These are phyloP conservation scores for Ctena decussata DNA, from an alignment of 2,888 invertebrate species.

Conservation along the genomic window DNA sequence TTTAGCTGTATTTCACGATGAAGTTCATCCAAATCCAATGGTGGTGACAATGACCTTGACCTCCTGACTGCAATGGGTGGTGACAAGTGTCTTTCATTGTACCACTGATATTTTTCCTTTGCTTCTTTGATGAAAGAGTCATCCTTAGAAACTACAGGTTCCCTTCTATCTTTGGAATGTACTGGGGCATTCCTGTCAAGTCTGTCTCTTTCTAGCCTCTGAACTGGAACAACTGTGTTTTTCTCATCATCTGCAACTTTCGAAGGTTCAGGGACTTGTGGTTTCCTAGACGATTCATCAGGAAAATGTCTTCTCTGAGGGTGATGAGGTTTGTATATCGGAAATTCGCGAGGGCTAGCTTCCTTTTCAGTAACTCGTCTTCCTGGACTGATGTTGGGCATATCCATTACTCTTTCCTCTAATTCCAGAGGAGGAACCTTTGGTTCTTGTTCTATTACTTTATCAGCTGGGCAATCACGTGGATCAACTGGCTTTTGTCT, in stretches of 20 bases:
- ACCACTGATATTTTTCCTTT: conserved; percentile 44
- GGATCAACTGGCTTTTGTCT: background rate
- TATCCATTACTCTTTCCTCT: conserved; percentile 32
- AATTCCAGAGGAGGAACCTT: background rate
- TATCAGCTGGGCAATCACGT: background rate
- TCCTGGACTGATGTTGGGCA: conserved; percentile 39
- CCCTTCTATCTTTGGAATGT: background rate
- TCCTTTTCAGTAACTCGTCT: background rate
- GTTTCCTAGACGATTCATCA: background rate
- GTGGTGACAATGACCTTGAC: conserved; percentile 61
- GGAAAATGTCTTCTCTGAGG: background rate
- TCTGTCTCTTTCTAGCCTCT: background rate
- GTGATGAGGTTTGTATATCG: background rate
- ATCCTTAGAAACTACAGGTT: background rate
- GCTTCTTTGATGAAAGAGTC: background rate
- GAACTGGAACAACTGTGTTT: no score
- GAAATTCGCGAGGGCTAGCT: background rate
- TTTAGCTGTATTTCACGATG: conserved; percentile 11
- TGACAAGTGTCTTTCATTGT: conserved; percentile 38
- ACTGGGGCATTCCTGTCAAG: background rate
- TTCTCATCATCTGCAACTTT: background rate
- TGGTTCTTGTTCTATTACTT: background rate
- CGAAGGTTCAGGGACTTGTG: background rate
- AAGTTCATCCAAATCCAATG: background rate
- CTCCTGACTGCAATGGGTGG: conserved; percentile 48